These are phyloP conservation scores for Brachionus plicatilis DNA, from an alignment of 1,140 invertebrate species.

Conservation along the genomic window DNA sequence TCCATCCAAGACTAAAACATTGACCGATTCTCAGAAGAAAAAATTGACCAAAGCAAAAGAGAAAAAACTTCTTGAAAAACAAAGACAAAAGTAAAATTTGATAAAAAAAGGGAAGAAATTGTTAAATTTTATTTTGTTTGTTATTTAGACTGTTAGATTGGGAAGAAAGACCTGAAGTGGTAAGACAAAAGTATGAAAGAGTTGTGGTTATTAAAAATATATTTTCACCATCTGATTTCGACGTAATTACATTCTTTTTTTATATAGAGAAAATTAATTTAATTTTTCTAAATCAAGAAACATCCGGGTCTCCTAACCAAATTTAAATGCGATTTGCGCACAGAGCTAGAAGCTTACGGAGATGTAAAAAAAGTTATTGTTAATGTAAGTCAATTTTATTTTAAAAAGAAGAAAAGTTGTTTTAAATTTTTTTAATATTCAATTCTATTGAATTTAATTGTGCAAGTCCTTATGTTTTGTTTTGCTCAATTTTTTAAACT, in stretches of 20 bases:
- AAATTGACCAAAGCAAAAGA: constrained; percentile 76
- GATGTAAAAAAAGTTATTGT: constrained; percentile 39
- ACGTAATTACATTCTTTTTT: background rate
- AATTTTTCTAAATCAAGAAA: background rate
- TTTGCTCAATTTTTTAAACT: too few species aligned
- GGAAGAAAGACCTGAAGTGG: constrained; percentile 39
- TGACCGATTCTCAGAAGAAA: constrained; percentile 13
- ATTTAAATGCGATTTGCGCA: background rate
- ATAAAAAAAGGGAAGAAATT: background rate
- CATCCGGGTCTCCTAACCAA: background rate
- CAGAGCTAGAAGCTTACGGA: background rate
- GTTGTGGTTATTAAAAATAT: constrained; percentile 40
- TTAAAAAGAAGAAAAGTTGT: too few species aligned
- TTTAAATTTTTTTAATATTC: too few species aligned
- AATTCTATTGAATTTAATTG: too few species aligned
- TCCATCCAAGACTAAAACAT: constrained; percentile 58
- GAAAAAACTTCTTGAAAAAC: constrained; percentile 50
- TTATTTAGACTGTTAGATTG: constrained; percentile 1
- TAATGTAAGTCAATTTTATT: background rate
- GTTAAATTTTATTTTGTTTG: background rate
- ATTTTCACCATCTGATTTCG: constrained; percentile 19
- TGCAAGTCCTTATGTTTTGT: too few species aligned
- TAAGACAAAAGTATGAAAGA: constrained; percentile 39
- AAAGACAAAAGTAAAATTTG: constrained; percentile 1
- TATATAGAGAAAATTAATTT: background rate